Evolutionary conservation across 2,888 invertebrate genomes (phyloP), one percentile per base, ranked within the genome.

Genomic region (Tholera decimalis): DNA sequence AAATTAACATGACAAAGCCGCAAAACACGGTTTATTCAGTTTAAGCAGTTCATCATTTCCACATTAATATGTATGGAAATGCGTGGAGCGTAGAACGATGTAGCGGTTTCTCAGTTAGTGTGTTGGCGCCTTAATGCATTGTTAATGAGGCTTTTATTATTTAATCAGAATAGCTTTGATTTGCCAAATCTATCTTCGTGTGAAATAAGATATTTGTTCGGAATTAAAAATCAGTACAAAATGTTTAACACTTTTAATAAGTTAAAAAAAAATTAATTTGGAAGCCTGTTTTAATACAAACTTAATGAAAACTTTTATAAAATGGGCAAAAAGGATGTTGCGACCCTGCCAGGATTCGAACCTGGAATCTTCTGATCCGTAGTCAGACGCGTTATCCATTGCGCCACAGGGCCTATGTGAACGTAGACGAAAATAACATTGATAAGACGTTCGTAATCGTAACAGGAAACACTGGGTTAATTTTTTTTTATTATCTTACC

Each of bases 361-460:
- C 96, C 96, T 96, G 96, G 96, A 96, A 96, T 96, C 96, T 96
- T 96, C 96, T 96, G 96, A 96, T 96, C 96, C 96, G 96, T 96
- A 96, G 96, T 96, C 96, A 96, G 96, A 96, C 96, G 96, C 96
- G 96, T 96, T 96, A 96, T 96, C 96, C 96, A 90, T 96, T 96
- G 96, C 96, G 96, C 96, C 96, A 96, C 96, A 96, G 94, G 96
- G 96, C 96, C 96, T 4, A 72, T 73, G 62, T 4, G 0, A 0
- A 0, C 0, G 0, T 0, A 0, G 0, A 3, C 50, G 71, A 86
- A 91, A 89, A 84, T 81, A 77, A 62, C 59, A 65, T 74, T 77
- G 13, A 46, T 22, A 64, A 18, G 41, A 47, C 13, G 26, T 39
- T 20, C 41, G 9, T 9, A 5, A 8, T 3, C 20, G 9, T 20